Base-by-base conservation (phyloP, 2,113 vertebrate genomes). In the Okapia johnstoni region DNA sequence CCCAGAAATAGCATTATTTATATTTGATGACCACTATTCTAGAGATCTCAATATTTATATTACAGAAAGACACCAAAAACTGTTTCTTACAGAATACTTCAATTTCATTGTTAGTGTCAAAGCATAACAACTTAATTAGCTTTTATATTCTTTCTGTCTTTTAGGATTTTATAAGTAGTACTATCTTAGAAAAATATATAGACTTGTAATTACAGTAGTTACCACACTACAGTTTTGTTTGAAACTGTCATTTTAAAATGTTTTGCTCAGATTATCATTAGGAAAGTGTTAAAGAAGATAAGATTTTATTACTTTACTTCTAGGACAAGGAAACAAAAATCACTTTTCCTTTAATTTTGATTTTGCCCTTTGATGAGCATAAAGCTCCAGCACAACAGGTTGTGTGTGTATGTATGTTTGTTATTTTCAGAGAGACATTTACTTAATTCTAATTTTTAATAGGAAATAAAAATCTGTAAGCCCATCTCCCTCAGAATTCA, bases 381-480 rank as follows among this genome's bases (percentile, higher is more conserved):
- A 83, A 40, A 26, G 52, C 1, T 60, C 25, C 17, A 58, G 5
- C 0, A n/a, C 3, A 57, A 14, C 4, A 48, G n/a, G 5, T 0
- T n/a, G 17, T 25, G 13, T 28, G 48, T 52, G 16, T 21, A 19
- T 80, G 5, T 50, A 10, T 30, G 48, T 81, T 17, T 46, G 17
- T 54, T 61, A 26, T 73, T 88, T 81, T 36, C 8, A 26, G 36
- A 66, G 26, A 77, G 4, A 2, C 0, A 1, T 8, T 43, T 85
- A 48, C 33, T 48, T 89, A 63, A 43, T 66, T 73, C 19, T 79
- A 57, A 43, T 7, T 11, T 77, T 92, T 83, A n/a, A 8, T 43
- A 83, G 3, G 48, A 93, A 89, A 11, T 11, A 25, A 50, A 77
- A 23, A 4, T 54, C 26, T 58, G 15, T 28, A 83, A 60, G 30